Percentiles rank a stretch among this genome's conserved stretches.
Evolutionary conservation across 2,113 vertebrate genomes (phyloP).

Genomic region (Podarcis muralis): DNA sequence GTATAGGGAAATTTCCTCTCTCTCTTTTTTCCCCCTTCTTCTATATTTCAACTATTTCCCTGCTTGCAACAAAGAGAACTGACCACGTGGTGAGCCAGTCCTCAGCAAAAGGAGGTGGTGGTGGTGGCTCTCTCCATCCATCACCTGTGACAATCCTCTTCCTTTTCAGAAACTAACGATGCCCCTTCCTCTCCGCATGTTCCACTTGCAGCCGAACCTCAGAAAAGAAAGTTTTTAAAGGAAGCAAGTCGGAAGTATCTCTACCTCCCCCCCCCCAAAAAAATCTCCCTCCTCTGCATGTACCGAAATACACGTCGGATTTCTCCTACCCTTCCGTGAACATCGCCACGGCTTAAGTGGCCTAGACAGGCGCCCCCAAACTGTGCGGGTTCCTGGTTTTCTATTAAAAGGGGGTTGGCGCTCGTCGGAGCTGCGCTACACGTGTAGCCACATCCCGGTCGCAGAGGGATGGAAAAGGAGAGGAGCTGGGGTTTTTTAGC

Average conservation of each 20-base stretch:
- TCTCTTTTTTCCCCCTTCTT: background rate
- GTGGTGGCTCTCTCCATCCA: background rate
- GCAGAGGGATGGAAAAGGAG: background rate
- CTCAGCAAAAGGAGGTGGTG: background rate
- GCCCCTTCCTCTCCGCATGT: background rate
- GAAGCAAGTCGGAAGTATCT: background rate
- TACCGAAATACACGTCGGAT: background rate
- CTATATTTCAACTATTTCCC: background rate
- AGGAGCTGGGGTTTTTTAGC: background rate
- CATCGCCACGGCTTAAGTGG: background rate
- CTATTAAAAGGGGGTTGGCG: background rate
- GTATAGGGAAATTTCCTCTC: too few relatives aligned
- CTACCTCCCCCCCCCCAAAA: accelerated
- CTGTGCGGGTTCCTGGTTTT: background rate
- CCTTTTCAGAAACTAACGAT: background rate
- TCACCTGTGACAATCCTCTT: background rate
- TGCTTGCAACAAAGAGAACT: background rate
- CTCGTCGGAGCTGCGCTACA: background rate
- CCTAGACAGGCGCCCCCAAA: too few relatives aligned
- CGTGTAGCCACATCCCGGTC: too few relatives aligned
- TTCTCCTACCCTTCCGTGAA: too few relatives aligned
- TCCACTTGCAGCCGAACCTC: background rate
- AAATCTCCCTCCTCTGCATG: too few relatives aligned
- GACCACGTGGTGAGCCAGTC: background rate
- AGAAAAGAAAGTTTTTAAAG: background rate